phyloP scores from a whole-genome alignment of 2,113 vertebrate species.

The Channa argus region DNA sequence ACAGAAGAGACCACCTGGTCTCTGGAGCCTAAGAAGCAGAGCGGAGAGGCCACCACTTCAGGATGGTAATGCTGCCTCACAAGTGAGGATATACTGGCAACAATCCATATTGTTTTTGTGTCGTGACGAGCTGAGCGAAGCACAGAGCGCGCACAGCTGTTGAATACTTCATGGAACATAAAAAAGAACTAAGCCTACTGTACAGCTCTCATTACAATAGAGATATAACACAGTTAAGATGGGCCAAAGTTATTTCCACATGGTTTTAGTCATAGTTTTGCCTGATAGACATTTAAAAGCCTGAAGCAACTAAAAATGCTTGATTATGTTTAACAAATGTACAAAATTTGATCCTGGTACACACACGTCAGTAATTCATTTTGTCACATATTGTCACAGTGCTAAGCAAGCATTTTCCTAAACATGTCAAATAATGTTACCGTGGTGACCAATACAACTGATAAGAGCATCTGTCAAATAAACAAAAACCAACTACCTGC shows the following conservation, averaged over 20 bases:
- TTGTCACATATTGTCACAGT: background rate
- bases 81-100: too few relatives aligned
- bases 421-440: conserved; percentile 22
- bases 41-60: conserved; percentile 64
- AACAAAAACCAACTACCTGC: conserved; percentile 2
- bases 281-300: conserved; percentile 9
- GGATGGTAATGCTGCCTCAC: conserved; percentile 37
- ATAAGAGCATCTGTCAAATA: conserved; percentile 5
- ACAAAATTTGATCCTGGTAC: background rate
- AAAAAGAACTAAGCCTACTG: conserved; percentile 31
- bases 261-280: background rate
- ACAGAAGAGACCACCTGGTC: conserved; percentile 68
- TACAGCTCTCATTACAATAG: conserved; percentile 32
- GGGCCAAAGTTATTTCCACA: background rate
- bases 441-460: background rate
- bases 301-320: background rate
- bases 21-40: conserved; percentile 43
- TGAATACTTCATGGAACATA: conserved; percentile 60
- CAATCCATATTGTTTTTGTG: conserved; percentile 46
- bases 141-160: conserved; percentile 56
- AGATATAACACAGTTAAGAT: conserved; percentile 16
- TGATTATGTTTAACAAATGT: background rate
- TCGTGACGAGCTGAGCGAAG: conserved; percentile 14
- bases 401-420: background rate
- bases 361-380: background rate